Evolutionary conservation across 2,113 vertebrate species (phyloP).

Genomic region (Morone saxatilis): DNA sequence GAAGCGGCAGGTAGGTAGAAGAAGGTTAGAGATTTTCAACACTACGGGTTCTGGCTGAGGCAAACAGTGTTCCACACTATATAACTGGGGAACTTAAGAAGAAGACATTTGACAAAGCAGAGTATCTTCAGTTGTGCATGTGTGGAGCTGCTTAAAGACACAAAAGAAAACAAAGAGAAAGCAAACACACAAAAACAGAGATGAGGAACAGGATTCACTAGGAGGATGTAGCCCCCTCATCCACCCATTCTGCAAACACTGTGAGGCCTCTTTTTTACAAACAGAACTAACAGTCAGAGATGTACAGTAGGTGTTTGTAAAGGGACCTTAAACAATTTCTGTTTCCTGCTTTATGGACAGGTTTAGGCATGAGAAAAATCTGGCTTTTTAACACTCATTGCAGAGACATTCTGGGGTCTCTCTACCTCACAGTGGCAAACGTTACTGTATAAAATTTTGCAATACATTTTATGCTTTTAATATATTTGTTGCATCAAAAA

Average conservation of each 20-base stretch:
- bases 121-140: background rate
- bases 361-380: background rate
- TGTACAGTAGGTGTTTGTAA: background rate
- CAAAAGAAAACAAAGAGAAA: constrained; percentile 35
- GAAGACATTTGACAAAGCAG: background rate
- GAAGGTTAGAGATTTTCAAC: too few species aligned
- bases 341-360: background rate
- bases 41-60: background rate
- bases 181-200: constrained; percentile 36
- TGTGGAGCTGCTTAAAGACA: constrained; percentile 18
- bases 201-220: constrained; percentile 32
- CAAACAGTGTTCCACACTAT: background rate
- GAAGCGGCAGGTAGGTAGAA: too few species aligned
- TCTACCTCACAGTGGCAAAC: background rate
- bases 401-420: background rate
- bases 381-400: background rate
- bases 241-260: constrained; percentile 33
- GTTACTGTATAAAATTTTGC: background rate
- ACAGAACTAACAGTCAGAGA: constrained; percentile 11
- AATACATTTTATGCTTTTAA: background rate
- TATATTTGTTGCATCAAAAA: background rate
- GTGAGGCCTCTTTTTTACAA: constrained; percentile 5
- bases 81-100: background rate
- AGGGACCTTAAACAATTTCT: background rate
- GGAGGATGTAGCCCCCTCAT: constrained; percentile 2